Percentiles rank a stretch among this genome's conserved stretches.
These are phyloP conservation scores for Nettapus auritus DNA, from an alignment of 2,113 vertebrate genomes.

Conservation along the genomic window DNA sequence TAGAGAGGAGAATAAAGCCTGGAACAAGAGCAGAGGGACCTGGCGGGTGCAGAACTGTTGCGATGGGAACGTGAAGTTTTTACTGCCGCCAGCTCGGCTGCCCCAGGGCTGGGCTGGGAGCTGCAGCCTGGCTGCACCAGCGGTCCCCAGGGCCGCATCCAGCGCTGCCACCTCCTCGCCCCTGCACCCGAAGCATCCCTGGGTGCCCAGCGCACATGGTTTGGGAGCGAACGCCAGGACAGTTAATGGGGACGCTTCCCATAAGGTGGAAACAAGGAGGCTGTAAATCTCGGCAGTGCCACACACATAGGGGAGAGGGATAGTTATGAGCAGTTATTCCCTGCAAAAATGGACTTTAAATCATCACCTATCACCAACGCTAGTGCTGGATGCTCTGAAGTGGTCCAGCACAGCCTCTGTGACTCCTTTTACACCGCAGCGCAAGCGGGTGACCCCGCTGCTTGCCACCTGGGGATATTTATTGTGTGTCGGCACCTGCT, in stretches of 20 bases:
- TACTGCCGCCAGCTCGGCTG: neutral
- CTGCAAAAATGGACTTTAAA: neutral
- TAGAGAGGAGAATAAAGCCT: neutral
- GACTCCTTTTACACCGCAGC: neutral
- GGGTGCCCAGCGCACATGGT: accelerated
- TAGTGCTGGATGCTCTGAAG: neutral
- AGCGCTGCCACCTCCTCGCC: accelerated
- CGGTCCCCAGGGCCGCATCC: neutral
- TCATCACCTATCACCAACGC: neutral
- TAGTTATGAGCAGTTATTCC: neutral
- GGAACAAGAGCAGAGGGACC: neutral
- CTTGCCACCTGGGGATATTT: neutral
- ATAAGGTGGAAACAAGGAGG: neutral
- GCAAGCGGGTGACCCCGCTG: accelerated
- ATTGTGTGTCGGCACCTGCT: neutral
- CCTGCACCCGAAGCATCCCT: neutral
- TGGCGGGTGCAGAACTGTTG: accelerated
- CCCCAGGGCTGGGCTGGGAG: neutral
- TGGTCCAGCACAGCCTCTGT: neutral
- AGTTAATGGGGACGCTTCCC: neutral
- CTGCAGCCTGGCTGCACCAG: neutral
- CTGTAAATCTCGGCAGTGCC: neutral
- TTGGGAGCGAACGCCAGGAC: neutral
- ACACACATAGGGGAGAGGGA: neutral
- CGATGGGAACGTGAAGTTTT: neutral